These are phyloP conservation scores for Antheraea mylitta DNA, from an alignment of 1,140 invertebrate species.

Conservation along the genomic window DNA sequence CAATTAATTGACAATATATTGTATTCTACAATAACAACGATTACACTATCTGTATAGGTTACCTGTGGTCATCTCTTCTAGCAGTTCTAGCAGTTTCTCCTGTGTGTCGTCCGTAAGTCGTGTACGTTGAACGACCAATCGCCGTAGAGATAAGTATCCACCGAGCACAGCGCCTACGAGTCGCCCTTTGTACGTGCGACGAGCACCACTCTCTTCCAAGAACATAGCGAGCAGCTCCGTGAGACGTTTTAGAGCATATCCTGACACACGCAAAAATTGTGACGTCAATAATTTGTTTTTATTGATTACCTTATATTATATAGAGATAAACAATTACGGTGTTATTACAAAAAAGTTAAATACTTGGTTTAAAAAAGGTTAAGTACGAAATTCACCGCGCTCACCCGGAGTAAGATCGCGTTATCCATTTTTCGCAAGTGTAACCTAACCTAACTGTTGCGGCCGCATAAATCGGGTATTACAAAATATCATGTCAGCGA, in stretches of 20 bases:
- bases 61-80: slow-evolving; percentile 98
- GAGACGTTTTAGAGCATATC: slow-evolving; percentile 91
- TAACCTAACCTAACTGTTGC: too few species aligned
- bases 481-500: too few species aligned
- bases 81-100: slow-evolving; percentile 94
- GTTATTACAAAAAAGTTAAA: too few species aligned
- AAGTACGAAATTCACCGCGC: too few species aligned
- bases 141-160: slow-evolving; percentile 94
- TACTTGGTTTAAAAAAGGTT: too few species aligned
- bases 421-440: too few species aligned
- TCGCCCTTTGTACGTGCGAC: slow-evolving; percentile 93
- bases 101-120: slow-evolving; percentile 98
- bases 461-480: too few species aligned
- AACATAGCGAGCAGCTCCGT: slow-evolving; percentile 93
- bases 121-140: slow-evolving; percentile 96
- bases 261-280: slow-evolving; percentile 39
- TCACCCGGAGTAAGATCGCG: too few species aligned
- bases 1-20: too few species aligned
- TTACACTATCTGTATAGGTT: neutral
- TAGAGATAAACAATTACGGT: too few species aligned
- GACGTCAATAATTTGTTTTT: neutral
- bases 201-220: slow-evolving; percentile 89
- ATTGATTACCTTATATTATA: too few species aligned
- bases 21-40: neutral
- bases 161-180: slow-evolving; percentile 94